These are phyloP conservation scores for Dryobotodes eremita DNA, from an alignment of 2,888 invertebrate genomes.

Conservation along the genomic window DNA sequence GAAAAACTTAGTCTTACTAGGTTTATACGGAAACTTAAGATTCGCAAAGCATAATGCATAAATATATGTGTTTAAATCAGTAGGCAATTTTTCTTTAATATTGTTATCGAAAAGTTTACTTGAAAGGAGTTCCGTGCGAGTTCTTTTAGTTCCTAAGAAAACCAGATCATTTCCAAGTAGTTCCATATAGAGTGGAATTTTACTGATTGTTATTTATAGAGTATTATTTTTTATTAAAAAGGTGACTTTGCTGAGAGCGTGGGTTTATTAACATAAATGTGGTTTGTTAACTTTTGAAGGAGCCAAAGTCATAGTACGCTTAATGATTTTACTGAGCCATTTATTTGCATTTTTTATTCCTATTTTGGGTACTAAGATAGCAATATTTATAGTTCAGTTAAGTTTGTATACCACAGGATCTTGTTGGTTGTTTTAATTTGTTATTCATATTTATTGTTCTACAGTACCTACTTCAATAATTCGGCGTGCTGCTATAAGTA, in stretches of 20 bases:
- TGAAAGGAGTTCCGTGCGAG: conserved; percentile 31
- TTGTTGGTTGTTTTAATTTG: not conserved
- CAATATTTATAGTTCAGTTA: not conserved
- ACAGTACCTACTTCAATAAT: too few species aligned
- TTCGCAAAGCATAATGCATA: not conserved
- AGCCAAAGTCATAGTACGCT: conserved; percentile 5
- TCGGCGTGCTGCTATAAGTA: too few species aligned
- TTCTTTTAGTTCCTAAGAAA: conserved; percentile 35
- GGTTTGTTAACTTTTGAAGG: conserved; percentile 2
- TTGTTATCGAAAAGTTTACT: not conserved
- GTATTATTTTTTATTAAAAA: not conserved
- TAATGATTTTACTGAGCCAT: not conserved
- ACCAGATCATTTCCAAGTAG: conserved; percentile 16
- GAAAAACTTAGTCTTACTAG: not conserved
- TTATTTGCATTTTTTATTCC: not conserved
- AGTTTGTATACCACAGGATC: not conserved
- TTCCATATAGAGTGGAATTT: conserved; percentile 15
- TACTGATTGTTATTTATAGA: conserved; percentile 17
- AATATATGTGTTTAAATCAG: not conserved
- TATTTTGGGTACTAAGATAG: conserved; percentile 3
- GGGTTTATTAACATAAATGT: not conserved
- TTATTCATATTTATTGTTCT: not conserved
- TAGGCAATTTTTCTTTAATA: not conserved
- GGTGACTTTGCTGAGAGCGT: not conserved
- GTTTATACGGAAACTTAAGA: conserved; percentile 7